Conservation (phyloP, 2,113 vertebrate genomes). For the Rhodinocichla rosea region DNA sequence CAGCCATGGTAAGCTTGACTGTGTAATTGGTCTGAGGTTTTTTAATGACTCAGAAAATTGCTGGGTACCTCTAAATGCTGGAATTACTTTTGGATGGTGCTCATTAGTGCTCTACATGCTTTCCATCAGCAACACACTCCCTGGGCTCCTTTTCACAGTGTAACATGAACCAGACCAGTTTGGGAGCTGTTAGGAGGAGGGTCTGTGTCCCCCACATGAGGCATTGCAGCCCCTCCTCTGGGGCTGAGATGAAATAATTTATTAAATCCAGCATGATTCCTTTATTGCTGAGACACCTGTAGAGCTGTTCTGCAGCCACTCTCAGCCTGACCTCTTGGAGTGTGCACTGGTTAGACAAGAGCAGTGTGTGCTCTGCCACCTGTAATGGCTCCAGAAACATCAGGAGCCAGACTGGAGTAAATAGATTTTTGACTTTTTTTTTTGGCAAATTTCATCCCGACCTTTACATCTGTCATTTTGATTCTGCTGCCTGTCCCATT, state of each 20-base stretch:
- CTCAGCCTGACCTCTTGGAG: neutral
- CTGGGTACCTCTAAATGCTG: constrained; percentile 17
- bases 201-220: neutral
- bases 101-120: constrained; percentile 50
- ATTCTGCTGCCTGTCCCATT: neutral
- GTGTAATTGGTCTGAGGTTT: constrained; percentile 11
- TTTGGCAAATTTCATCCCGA: neutral
- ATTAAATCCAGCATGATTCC: neutral
- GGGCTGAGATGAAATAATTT: neutral
- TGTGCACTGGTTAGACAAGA: neutral
- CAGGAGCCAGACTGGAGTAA: neutral
- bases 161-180: neutral
- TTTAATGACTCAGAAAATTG: constrained; percentile 52
- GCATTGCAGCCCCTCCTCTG: neutral
- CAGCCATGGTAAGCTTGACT: neutral
- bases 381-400: neutral
- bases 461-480: neutral
- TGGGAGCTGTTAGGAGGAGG: neutral
- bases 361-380: neutral
- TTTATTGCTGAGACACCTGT: neutral
- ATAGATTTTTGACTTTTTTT: neutral
- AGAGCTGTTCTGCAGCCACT: neutral
- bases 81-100: constrained; percentile 41
- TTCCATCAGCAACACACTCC: neutral
- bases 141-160: neutral